Conservation (phyloP, 2,888 invertebrate genomes). For the Lomographa bimaculata region DNA sequence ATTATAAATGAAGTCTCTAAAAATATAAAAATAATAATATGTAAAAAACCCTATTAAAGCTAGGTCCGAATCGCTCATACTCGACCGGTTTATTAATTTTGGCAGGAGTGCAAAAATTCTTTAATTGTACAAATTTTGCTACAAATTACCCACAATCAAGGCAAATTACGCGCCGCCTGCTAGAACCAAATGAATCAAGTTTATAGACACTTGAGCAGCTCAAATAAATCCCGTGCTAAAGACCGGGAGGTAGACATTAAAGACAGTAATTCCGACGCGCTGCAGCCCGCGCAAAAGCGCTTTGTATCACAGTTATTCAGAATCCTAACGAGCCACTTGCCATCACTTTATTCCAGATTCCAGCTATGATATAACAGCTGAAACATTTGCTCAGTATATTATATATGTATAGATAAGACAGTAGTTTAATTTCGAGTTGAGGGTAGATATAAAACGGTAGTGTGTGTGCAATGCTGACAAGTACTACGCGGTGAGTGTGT, state of each 20-base stretch:
- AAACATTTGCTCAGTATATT: too few species aligned
- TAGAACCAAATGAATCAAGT: constrained; percentile 11
- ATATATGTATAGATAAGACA: too few species aligned
- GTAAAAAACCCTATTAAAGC: too few species aligned
- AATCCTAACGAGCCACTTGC: constrained; percentile 21
- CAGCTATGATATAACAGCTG: constrained; percentile 16
- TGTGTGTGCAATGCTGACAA: constrained; percentile 76
- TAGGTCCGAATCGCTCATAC: too few species aligned
- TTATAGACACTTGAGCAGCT: constrained; percentile 12
- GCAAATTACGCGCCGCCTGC: constrained; percentile 2
- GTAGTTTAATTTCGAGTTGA: constrained; percentile 9
- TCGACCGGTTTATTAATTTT: too few species aligned
- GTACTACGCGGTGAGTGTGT: constrained; percentile 75
- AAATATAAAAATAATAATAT: too few species aligned
- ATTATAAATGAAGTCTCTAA: too few species aligned
- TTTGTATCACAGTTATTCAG: constrained; percentile 25
- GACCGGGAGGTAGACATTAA: constrained; percentile 14
- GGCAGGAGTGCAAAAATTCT: too few species aligned
- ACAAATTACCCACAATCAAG: constrained; percentile 1
- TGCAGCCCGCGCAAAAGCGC: constrained; percentile 39
- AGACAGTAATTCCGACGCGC: constrained; percentile 21
- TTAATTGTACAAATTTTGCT: too few species aligned
- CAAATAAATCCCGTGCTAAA: constrained; percentile 20
- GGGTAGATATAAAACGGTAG: constrained; percentile 36
- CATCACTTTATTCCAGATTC: constrained; percentile 22